Evolutionary conservation across 2,113 vertebrate genomes (phyloP), one percentile per base, ranked within the genome.

Genomic region (Gnathonemus echidnorhynchus): DNA sequence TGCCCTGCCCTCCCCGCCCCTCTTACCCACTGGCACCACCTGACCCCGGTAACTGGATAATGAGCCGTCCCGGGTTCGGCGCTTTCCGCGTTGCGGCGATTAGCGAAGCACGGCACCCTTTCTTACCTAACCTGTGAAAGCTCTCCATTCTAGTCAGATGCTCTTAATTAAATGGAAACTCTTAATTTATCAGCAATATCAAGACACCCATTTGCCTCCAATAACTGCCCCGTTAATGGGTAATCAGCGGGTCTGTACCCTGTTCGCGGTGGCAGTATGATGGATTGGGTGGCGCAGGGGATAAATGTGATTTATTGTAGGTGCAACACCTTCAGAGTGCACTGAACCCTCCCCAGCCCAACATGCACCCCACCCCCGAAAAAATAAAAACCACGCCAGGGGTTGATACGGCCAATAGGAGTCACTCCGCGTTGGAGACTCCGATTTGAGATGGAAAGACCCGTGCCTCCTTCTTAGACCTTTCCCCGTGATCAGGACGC

Each of bases 91-190:
- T 86, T 80, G 88, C 52, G 45, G 85, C 89, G 90, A 90, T 89
- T 92, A 91, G 50, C 31, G 66, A 50, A 88, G 87, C 87, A 17
- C 15, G 52, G 39, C 27, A 56, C 70, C 24, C 35, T 46, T 48
- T 88, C 48, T 56, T 83, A 58, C 53, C 90, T 70, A 53, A 45
- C 89, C 85, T 24, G 45, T 27, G 50, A 89, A 91, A 91, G 89
- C 90, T 52, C 88, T 88, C 84, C 88, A 91, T 90, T 91, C 87
- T 86, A 88, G 88, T 91, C 90, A 92, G 89, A 88, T 39, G 46
- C 27, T 87, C 88, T 87, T 92, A 90, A 92, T 92, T 91, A 91
- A 91, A 90, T 90, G 87, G 88, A 92, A 93, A 92, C 89, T 93
- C 88, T 90, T 92, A 91, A 93, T 92, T 92, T 90, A 91, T 92